Base-by-base conservation (phyloP, 2,888 invertebrate genomes). In the Reticulitermes lucifugus region DNA sequence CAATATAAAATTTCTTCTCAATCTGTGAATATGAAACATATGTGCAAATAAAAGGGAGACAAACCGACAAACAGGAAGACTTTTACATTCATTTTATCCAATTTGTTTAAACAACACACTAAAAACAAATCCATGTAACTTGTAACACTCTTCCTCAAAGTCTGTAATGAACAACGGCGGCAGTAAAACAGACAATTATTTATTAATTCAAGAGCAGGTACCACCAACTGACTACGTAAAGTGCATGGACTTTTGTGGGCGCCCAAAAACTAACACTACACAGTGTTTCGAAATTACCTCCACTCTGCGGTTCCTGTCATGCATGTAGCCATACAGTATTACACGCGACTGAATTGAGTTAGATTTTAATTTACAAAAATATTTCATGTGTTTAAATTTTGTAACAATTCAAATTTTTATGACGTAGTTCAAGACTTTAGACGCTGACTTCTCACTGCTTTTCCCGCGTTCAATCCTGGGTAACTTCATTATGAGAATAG, bases 321-420 rank as follows among this genome's bases (percentile, higher is more conserved):
- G 25, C 71, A 14, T 10, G 14, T 14, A 22, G 25, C 29, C 71
- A 71, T 71, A 71, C 10, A 10, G 71, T 71, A 71, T 25, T 71
- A 25, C 25, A 29, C 14, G 25, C 5, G 25, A n/a, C 71, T 71
- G 25, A 71, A 71, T 25, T 71, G 71, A 25, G 25, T 25, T 29
- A 25, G 70, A n/a, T 71, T 71, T 71, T 71, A 71, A 71, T 71
- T 71, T 71, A 71, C 71, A 71, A 22, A 14, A n/a, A 25, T 12
- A 12, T 14, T 71, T 25, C 5, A 71, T 71, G 5, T 71, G 14
- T 71, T 71, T 71, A 18, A 25, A 71, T 71, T 71, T 71, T 71
- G 5, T 25, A 25, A 25, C 25, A 25, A 25, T 25, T 25, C 25
- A 25, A 25, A 25, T 25, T 25, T 25, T 25, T 25, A 25, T 25